Evolutionary conservation across 2,797 vertebrate species (phyloP).

Genomic region (Mormyrops boulengeri): DNA sequence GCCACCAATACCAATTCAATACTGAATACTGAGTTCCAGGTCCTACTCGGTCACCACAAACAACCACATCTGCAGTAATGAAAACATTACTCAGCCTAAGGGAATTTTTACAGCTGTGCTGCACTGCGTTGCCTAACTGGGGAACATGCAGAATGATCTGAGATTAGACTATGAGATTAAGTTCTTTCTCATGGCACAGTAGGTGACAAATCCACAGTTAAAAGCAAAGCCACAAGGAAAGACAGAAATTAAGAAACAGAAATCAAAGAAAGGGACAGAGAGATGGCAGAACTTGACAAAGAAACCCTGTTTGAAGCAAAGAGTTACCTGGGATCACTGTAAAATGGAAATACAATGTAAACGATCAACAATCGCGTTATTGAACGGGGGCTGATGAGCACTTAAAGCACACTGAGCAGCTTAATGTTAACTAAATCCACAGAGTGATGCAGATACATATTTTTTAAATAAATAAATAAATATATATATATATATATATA

Average conservation of each 20-base stretch:
- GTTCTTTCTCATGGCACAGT: not conserved
- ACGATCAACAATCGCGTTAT: not conserved
- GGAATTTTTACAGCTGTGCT: not conserved
- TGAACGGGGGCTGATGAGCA: not conserved
- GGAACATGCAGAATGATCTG: not conserved
- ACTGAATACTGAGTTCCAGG: not conserved
- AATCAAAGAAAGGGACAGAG: not conserved
- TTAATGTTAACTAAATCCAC: not conserved
- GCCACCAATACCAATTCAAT: not conserved
- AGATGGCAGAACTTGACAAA: not conserved
- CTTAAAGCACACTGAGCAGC: not conserved
- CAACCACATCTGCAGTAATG: not conserved
- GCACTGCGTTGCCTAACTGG: not conserved
- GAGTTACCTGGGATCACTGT: constrained; percentile 1
- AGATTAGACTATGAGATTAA: not conserved
- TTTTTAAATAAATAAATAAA: no score
- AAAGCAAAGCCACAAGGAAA: not conserved
- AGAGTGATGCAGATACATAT: not conserved
- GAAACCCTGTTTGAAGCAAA: not conserved
- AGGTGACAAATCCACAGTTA: not conserved
- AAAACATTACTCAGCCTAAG: not conserved
- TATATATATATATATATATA: no score
- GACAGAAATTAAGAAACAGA: not conserved
- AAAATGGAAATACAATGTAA: constrained; percentile 1
- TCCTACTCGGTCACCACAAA: not conserved